These are phyloP conservation scores for Felis chaus DNA, from an alignment of 2,113 vertebrate genomes.

Conservation along the genomic window DNA sequence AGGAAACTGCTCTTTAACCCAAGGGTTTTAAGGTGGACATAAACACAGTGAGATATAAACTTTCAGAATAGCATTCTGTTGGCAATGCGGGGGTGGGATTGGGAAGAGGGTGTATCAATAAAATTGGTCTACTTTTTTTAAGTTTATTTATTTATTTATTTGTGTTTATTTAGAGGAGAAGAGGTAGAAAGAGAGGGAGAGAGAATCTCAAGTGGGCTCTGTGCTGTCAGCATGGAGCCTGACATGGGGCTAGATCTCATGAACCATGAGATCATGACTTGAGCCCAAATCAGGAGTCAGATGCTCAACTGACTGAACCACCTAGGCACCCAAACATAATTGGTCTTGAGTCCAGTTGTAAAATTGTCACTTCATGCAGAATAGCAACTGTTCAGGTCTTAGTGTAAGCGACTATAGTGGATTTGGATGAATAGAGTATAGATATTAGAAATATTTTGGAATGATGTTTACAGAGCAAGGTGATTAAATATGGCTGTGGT, in stretches of 20 bases:
- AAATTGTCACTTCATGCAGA: not conserved
- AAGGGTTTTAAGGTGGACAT: not conserved
- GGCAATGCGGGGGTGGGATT: accelerated
- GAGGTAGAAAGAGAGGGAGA: too few relatives aligned
- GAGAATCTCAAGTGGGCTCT: too few relatives aligned
- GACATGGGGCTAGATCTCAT: too few relatives aligned
- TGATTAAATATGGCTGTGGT: not conserved
- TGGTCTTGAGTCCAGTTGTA: not conserved
- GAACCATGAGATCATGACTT: too few relatives aligned
- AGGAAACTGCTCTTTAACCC: not conserved
- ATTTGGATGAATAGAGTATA: not conserved
- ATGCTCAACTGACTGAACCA: too few relatives aligned
- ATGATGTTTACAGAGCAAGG: not conserved
- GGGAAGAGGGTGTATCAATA: accelerated
- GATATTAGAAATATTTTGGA: not conserved
- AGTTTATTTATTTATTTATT: too few relatives aligned
- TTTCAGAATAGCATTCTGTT: not conserved
- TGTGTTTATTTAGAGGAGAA: too few relatives aligned
- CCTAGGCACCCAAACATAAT: not conserved
- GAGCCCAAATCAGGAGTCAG: too few relatives aligned
- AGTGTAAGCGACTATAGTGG: not conserved
- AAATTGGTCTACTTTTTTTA: not conserved
- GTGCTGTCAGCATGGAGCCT: too few relatives aligned
- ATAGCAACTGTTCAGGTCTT: accelerated
- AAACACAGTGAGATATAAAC: not conserved